Conservation (phyloP, 1,140 invertebrate species). For the Drosophila jambulina region DNA sequence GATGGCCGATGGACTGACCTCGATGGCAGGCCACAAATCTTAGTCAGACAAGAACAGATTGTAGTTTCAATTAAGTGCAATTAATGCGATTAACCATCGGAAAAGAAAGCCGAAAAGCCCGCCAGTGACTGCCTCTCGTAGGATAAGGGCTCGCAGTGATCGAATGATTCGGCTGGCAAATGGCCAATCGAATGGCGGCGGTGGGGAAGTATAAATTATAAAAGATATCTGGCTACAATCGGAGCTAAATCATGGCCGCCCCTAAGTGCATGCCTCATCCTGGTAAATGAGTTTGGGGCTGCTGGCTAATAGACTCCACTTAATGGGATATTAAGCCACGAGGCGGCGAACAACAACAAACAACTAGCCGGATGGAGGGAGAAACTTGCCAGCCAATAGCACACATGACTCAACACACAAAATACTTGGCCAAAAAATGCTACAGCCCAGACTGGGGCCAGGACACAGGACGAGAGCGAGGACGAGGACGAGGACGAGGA, state of each 20-base stretch:
- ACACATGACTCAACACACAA: constrained; percentile 81
- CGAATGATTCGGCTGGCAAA: constrained; percentile 43
- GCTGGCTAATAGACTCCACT: constrained; percentile 71
- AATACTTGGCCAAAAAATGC: constrained; percentile 55
- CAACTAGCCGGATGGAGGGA: constrained; percentile 29
- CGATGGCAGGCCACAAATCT: constrained; percentile 58
- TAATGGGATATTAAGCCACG: constrained; percentile 72
- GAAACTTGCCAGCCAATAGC: constrained; percentile 75
- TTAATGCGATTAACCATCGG: constrained; percentile 71
- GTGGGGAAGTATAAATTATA: constrained; percentile 27
- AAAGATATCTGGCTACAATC: constrained; percentile 28
- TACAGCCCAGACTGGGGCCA: constrained; percentile 13
- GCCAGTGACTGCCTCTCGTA: constrained; percentile 14
- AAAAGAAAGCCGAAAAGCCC: constrained; percentile 6
- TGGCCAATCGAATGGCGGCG: constrained; percentile 20
- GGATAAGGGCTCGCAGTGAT: constrained; percentile 37
- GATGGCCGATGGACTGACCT: constrained; percentile 35
- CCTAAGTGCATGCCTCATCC: constrained; percentile 18
- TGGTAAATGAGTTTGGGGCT: constrained; percentile 57
- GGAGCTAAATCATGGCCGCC: constrained; percentile 19
- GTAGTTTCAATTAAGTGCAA: constrained; percentile 71
- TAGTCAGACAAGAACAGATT: constrained; percentile 31
- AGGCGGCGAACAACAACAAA: constrained; percentile 20
- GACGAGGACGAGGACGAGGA: constrained; percentile 6
- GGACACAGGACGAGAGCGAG: constrained; percentile 3